Evolutionary conservation across 2,888 invertebrate genomes (phyloP).

Genomic region (Kryphioiulus occultus): DNA sequence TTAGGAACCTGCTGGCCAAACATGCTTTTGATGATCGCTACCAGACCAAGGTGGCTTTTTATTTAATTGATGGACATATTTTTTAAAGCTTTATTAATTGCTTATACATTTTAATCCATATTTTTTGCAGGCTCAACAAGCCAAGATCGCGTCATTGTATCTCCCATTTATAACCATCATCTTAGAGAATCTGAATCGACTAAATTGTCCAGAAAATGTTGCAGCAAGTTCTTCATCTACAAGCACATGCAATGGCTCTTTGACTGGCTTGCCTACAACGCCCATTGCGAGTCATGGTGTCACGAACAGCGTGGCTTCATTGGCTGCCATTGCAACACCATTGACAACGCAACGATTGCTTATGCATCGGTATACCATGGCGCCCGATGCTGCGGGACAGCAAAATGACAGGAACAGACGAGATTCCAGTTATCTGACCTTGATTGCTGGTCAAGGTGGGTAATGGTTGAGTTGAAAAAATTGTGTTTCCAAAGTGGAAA

Average conservation of each 20-base stretch:
- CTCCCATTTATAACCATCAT: constrained; percentile 90
- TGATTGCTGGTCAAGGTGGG: constrained; percentile 74
- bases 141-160: constrained; percentile 87
- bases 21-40: constrained; percentile 94
- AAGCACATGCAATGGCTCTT: not conserved
- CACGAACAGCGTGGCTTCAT: constrained; percentile 63
- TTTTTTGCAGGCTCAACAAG: constrained; percentile 71
- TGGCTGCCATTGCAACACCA: constrained; percentile 68
- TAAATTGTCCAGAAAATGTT: constrained; percentile 61
- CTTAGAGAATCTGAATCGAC: constrained; percentile 83
- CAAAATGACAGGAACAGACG: constrained; percentile 61
- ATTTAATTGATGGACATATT: not conserved
- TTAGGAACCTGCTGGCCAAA: constrained; percentile 89
- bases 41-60: constrained; percentile 70
- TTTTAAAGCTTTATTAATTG: not conserved
- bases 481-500: not conserved
- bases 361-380: constrained; percentile 69
- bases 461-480: not conserved
- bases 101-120: not conserved
- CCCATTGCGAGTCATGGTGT: not conserved
- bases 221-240: constrained; percentile 57
- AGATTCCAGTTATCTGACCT: constrained; percentile 76
- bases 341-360: constrained; percentile 74
- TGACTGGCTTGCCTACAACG: not conserved
- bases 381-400: constrained; percentile 70